Evolutionary conservation across 2,797 vertebrate species (phyloP), one percentile per base, ranked within the genome.

Genomic region (Pseudomugil tenellus): DNA sequence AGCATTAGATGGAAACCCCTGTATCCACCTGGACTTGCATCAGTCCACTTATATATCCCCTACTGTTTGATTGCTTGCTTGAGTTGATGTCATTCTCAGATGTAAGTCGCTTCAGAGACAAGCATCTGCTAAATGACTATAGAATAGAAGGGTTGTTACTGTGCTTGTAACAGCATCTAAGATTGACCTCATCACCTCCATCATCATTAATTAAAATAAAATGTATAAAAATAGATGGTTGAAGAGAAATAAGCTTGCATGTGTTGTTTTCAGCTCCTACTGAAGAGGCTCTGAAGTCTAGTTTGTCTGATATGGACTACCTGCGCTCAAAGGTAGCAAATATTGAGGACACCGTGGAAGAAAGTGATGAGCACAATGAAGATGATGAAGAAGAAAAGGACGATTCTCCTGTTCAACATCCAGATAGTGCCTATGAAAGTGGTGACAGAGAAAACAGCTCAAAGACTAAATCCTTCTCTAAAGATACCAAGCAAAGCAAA

Each of bases 221-320:
- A 46, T 7, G 19, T n/a, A 46, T n/a, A 21, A 10, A 21, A 46
- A 37, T n/a, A 8, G 41, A 43, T 43, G 41, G 41, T 6, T 41
- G 39, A 16, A 21, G 9, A 2, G 6, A 21, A 61, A 13, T 48
- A 19, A 55, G 28, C 46, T 28, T 63, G 13, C n/a, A 19, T 1
- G 10, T 58, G 32, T 72, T 57, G 32, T 32, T 77, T 79, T 43
- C 72, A 95, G 93, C 59, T 72, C 13, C 72, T 26, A n/a, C 65
- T 25, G 93, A 92, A 80, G 83, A 91, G 63, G 92, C 93, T 6
- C 71, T 92, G 43, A 91, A 92, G 83, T 85, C 91, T 46, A 90
- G 83, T 6, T 82, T 99, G 51, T 98, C 97, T 0, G 98, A 99
- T 86, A 97, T 98, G 97, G 97, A 98, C 6, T 99, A 99, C 86